phyloP scores from a whole-genome alignment of 1,140 invertebrate species.

The Heliconius hewitsoni region DNA sequence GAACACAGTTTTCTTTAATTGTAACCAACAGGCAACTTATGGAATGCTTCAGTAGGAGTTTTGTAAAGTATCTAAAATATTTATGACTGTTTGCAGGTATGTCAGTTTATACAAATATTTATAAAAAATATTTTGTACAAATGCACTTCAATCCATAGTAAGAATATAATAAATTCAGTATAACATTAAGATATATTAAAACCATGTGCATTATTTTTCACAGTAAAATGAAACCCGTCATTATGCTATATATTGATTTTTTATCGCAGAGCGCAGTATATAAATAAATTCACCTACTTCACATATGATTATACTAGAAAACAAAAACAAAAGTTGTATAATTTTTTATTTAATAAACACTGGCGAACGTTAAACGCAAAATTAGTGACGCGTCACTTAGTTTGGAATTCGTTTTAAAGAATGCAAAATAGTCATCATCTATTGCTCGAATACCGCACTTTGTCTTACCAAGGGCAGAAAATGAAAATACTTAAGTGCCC shows the following conservation, averaged over 20 bases:
- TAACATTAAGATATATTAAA: background rate
- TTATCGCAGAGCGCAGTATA: background rate
- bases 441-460: too few relatives aligned
- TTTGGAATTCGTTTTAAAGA: too few relatives aligned
- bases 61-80: background rate
- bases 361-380: too few relatives aligned
- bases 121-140: too few relatives aligned
- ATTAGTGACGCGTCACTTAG: too few relatives aligned
- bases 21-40: background rate
- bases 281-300: background rate
- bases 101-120: background rate
- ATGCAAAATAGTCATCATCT: too few relatives aligned
- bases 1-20: background rate
- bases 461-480: too few relatives aligned
- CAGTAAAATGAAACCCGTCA: background rate
- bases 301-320: background rate
- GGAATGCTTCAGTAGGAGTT: background rate
- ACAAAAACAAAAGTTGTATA: too few relatives aligned
- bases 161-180: too few relatives aligned
- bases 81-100: background rate
- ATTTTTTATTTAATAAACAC: too few relatives aligned
- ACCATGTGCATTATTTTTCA: background rate
- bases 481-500: too few relatives aligned
- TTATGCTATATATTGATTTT: background rate
- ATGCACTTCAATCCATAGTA: too few relatives aligned